Evolutionary conservation across 2,797 vertebrate genomes (phyloP).

Genomic region (Gallirallus australis): DNA sequence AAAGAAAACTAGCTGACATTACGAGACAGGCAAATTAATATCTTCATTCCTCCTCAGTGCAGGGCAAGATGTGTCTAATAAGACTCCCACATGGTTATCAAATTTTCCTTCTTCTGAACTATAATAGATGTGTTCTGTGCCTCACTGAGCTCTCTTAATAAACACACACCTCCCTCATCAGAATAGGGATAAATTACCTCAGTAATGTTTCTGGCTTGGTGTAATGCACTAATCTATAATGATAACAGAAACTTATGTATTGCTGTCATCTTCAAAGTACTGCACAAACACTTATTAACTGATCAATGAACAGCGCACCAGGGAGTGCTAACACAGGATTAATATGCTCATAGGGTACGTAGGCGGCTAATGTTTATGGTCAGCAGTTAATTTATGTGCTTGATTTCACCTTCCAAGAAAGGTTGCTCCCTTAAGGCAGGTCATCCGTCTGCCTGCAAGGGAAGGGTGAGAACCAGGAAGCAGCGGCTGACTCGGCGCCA

Average conservation of each 20-base stretch:
- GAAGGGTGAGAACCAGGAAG: conserved; percentile 64
- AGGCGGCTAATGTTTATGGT: neutral
- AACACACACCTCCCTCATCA: neutral
- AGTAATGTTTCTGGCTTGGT: neutral
- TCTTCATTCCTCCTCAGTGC: neutral
- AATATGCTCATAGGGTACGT: neutral
- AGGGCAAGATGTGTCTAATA: neutral
- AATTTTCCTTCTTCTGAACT: neutral
- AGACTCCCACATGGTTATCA: neutral
- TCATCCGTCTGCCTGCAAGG: conserved; percentile 29
- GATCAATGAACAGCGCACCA: neutral
- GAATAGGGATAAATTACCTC: neutral
- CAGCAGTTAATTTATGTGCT: neutral
- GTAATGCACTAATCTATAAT: neutral
- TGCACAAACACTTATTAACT: neutral
- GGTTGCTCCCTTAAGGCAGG: neutral
- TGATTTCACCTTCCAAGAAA: conserved; percentile 15
- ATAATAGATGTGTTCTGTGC: neutral
- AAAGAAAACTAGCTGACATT: neutral
- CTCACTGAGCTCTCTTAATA: neutral
- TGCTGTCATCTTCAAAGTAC: neutral
- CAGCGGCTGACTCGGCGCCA: neutral
- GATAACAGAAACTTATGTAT: neutral
- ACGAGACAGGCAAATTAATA: neutral
- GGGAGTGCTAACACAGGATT: neutral